These are phyloP conservation scores for Schizopygopsis pylzovi DNA, from an alignment of 2,797 vertebrate species.

Conservation along the genomic window DNA sequence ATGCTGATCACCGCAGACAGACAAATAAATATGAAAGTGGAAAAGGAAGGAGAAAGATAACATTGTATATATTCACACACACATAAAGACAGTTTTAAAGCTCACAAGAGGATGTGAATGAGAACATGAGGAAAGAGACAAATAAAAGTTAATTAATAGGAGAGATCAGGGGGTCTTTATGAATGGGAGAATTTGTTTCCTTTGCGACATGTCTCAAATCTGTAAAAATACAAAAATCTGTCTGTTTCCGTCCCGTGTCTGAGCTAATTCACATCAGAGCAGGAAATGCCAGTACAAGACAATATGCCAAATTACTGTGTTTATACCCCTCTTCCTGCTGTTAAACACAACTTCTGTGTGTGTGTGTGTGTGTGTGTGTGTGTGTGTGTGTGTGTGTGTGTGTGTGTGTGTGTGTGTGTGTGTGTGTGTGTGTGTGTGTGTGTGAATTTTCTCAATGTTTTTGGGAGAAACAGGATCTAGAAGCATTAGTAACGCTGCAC, in stretches of 20 bases:
- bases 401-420: background rate
- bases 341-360: background rate
- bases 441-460: constrained; percentile 6
- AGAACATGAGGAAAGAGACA: constrained; percentile 21
- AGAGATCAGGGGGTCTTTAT: constrained; percentile 40
- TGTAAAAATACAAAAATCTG: constrained; percentile 48
- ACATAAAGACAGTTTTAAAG: constrained; percentile 8
- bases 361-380: background rate
- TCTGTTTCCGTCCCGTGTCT: constrained; percentile 66
- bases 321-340: constrained; percentile 76
- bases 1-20: background rate
- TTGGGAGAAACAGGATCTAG: constrained; percentile 19
- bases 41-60: constrained; percentile 19
- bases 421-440: background rate
- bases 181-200: constrained; percentile 43
- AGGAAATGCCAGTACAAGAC: constrained; percentile 69
- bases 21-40: constrained; percentile 28
- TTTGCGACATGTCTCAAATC: constrained; percentile 17
- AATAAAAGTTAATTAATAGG: constrained; percentile 8
- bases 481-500: background rate
- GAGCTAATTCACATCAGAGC: constrained; percentile 62
- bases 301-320: constrained; percentile 68
- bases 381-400: background rate
- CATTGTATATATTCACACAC: background rate
- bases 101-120: constrained; percentile 20